Base-by-base conservation (phyloP, 2,888 invertebrate species). In the Cataglyphis rosenhaueri region DNA sequence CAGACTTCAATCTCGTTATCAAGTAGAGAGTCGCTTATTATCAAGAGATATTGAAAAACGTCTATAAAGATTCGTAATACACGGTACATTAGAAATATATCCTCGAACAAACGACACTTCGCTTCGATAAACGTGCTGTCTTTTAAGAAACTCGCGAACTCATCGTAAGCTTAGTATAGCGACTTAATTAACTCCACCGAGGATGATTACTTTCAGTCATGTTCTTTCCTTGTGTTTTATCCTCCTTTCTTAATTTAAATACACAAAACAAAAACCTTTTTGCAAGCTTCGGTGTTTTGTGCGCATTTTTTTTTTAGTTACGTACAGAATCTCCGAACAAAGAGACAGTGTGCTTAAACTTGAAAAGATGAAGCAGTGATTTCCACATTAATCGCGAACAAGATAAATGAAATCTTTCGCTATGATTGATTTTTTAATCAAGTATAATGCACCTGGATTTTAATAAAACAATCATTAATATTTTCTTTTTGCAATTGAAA, bases 41-140 rank as follows among this genome's bases (percentile, higher is more conserved):
- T 83, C 88, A 83, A 85, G 86, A 86, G 82, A 89, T 88, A 84
- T 89, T 79, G 86, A 86, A 89, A 89, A 87, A 89, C 85, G 88
- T 86, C 83, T 89, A 89, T 89, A 89, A 89, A 89, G 85, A 86
- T 89, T 84, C 66, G 85, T 89, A 86, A 88, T 88, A 89, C 74
- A 85, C 73, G 86, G 71, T 88, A 88, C 84, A 87, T 90, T 88
- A 88, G 87, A 88, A 85, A 90, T 59, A 52, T 52, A 79, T 83
- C 70, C 87, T 85, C 79, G 85, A 89, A 88, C 88, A 81, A 84
- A 76, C 79, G 81, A 38, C 78, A 79, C 35, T 81, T 81, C 82
- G 83, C 75, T 9, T 52, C 85, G 81, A 84, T 81, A 81, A 84
- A 86, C 79, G 78, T 78, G 59, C 59, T 44, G 41, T 82, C 62